Evolutionary conservation across 2,113 vertebrate genomes (phyloP).

Genomic region (Glaucidium brasilianum): DNA sequence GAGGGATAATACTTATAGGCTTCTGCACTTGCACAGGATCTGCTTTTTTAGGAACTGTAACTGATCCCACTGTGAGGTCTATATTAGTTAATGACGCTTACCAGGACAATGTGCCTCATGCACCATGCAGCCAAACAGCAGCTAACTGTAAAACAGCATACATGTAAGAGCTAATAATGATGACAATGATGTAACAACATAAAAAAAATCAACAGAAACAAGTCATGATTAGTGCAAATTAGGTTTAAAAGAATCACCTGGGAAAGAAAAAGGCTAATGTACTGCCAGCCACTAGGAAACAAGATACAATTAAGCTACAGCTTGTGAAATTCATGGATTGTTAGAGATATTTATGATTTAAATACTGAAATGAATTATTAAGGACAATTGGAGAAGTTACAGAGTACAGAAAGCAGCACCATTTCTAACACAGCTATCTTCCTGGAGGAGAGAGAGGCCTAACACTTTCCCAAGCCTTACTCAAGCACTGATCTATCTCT

Average conservation of each 20-base stretch:
- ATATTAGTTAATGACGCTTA: conserved; percentile 83
- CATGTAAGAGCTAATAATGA: conserved; percentile 77
- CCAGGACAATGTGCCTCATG: conserved; percentile 87
- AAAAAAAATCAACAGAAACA: background rate
- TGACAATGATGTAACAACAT: conserved; percentile 27
- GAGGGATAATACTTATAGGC: background rate
- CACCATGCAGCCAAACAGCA: conserved; percentile 94
- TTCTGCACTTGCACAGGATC: background rate
- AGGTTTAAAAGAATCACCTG: background rate
- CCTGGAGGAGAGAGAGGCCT: background rate
- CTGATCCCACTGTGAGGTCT: conserved; percentile 64
- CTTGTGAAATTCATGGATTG: background rate
- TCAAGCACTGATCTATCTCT: background rate
- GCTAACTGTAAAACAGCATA: conserved; percentile 98
- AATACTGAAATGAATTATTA: background rate
- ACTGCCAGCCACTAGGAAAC: background rate
- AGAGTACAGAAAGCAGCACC: background rate
- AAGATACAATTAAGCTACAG: background rate
- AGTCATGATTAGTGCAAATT: conserved; percentile 58
- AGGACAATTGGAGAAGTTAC: background rate
- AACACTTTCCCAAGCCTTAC: background rate
- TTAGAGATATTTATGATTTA: background rate
- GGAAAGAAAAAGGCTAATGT: conserved; percentile 1
- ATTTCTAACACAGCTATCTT: background rate
- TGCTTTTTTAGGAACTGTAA: conserved; percentile 31